Percentiles rank a stretch among this genome's conserved stretches.
Conservation (phyloP, 1,140 invertebrate species). For the Chironomus striatipennis region DNA sequence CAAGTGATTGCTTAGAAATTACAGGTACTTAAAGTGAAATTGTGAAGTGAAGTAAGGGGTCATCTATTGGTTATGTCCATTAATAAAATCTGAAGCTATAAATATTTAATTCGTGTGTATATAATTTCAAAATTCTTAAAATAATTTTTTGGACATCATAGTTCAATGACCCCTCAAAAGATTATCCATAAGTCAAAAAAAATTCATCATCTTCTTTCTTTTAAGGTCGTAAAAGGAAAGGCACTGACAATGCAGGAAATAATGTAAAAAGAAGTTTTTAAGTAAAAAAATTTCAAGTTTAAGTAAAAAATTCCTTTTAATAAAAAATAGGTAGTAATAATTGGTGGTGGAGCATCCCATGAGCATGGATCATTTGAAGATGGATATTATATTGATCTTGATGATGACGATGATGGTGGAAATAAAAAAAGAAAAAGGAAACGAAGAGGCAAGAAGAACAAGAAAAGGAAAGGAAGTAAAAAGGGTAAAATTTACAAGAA, state of each 20-base stretch:
- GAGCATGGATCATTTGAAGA: neutral
- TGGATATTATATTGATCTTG: slow-evolving; percentile 4
- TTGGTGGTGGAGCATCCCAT: neutral
- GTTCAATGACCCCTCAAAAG: no score
- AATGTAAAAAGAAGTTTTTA: neutral
- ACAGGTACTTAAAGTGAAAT: neutral
- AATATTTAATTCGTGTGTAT: no score
- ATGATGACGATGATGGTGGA: neutral
- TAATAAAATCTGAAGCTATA: neutral
- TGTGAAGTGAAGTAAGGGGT: no score
- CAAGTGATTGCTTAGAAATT: neutral
- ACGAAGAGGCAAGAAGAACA: neutral
- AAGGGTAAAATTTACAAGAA: neutral
- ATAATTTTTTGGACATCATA: no score
- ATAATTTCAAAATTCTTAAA: no score
- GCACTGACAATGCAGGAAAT: neutral
- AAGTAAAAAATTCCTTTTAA: neutral
- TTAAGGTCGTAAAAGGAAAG: neutral
- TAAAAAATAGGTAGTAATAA: neutral
- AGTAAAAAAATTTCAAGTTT: no score
- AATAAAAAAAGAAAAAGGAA: neutral
- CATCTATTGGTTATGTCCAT: neutral
- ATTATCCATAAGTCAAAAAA: no score
- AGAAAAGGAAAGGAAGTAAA: neutral
- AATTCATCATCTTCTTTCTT: neutral